Conservation (phyloP, 2,888 invertebrate genomes). For the Drosophila atroscutellata region DNA sequence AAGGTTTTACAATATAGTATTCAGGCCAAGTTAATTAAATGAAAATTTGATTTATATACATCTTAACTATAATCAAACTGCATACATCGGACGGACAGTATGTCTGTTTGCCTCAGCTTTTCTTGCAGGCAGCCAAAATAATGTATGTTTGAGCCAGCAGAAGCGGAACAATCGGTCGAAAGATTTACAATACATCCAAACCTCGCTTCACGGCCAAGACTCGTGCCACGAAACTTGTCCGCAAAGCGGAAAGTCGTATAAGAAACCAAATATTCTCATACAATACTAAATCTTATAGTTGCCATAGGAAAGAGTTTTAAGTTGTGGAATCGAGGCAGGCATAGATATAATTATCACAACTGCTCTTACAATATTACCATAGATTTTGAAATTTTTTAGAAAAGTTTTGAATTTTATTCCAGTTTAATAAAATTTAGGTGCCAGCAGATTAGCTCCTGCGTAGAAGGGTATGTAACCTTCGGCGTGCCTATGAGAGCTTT, state of each 20-base stretch:
- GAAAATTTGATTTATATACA: background rate
- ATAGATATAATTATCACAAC: background rate
- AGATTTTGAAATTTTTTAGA: background rate
- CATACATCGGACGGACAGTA: background rate
- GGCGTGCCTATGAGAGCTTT: background rate
- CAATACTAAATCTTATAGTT: background rate
- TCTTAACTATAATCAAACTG: background rate
- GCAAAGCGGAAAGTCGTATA: no score
- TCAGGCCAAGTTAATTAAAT: background rate
- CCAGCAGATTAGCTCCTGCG: background rate
- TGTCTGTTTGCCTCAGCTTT: background rate
- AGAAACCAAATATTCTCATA: no score
- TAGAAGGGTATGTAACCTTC: background rate
- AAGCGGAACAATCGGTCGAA: background rate
- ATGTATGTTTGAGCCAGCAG: background rate
- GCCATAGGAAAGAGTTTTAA: background rate
- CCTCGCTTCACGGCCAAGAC: no score
- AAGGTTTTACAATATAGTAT: background rate
- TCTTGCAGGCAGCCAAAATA: background rate
- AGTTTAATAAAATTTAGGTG: background rate
- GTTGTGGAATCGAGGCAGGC: background rate
- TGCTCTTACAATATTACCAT: background rate
- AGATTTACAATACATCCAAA: background rate
- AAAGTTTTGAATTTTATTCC: background rate
- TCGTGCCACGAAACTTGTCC: no score